A percentile compares a stretch with the other conserved stretches of the same genome.
phyloP scores from a whole-genome alignment of 53 echinoderm and acorn worm species.

The Henricia sp. region DNA sequence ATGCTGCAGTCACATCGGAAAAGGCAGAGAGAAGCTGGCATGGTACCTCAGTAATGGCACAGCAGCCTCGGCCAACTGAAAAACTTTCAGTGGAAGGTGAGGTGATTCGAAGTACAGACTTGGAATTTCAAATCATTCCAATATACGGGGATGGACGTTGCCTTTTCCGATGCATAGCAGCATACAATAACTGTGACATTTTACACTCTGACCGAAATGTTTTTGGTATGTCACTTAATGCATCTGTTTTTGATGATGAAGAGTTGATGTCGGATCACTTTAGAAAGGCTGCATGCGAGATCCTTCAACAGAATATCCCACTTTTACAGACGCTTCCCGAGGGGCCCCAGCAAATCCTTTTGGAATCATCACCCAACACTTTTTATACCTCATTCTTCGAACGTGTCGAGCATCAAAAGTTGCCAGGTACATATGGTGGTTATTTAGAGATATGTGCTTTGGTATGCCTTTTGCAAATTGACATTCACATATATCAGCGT shows the following conservation, averaged over 20 bases:
- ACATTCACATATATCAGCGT: constrained; percentile 27
- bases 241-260: neutral
- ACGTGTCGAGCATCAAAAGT: neutral
- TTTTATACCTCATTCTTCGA: constrained; percentile 41
- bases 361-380: constrained; percentile 7
- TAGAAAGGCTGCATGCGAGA: neutral
- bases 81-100: constrained; percentile 25
- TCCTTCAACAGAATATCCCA: neutral
- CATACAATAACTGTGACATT: constrained; percentile 5
- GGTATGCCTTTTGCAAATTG: neutral
- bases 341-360: neutral
- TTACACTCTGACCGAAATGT: constrained; percentile 9
- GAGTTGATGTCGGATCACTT: constrained; percentile 11
- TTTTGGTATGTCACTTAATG: constrained; percentile 1
- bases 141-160: constrained; percentile 49
- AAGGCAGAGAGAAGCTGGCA: constrained; percentile 65
- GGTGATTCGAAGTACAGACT: neutral
- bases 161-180: constrained; percentile 41
- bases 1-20: constrained; percentile 50
- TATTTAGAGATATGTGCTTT: constrained; percentile 7
- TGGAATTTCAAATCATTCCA: neutral
- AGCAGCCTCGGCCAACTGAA: constrained; percentile 72
- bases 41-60: constrained; percentile 75
- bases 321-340: neutral
- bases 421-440: constrained; percentile 31